Base-by-base conservation (phyloP, 2,797 vertebrate species). In the Neosalanx taihuensis region DNA sequence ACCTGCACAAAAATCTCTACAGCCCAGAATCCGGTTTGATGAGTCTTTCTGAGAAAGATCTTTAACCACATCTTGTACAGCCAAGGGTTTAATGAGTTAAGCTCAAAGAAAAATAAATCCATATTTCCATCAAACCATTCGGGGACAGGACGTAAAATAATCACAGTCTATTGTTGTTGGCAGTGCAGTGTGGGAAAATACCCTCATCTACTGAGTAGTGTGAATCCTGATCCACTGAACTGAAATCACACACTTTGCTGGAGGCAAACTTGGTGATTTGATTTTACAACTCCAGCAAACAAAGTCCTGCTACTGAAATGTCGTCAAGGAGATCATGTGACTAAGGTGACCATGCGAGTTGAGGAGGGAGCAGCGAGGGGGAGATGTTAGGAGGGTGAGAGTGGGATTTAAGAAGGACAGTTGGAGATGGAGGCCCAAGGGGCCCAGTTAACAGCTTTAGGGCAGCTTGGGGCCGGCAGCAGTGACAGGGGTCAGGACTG, bases 121-220 rank as follows among this genome's bases (percentile, higher is more conserved):
- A 6, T 58, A 69, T 72, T 66, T 72, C 30, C 15, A 69, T 46
- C 35, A 30, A 65, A 64, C 63, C 18, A 57, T 53, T 35, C 57
- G 18, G 10, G 23, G 64, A 18, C 33, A 49, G 64, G 37, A 72
- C 65, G 51, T 18, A 30, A 69, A 60, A 79, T 56, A 76, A 73
- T 73, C 31, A 56, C 29, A 13, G 68, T 49, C 56, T 76, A 70
- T 79, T 77, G 70, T 69, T 18, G 18, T 79, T 79, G 75, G 75
- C 67, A 66, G 26, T 29, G 46, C 4, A 67, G 58, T 23, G 12
- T 70, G 29, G 68, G 69, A 53, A 49, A 62, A 57, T 10, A 23
- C 18, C 3, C 31, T 37, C 10, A 41, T 64, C 6, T 12, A 53
- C 15, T 31, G 23, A 29, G 15, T 53, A 26, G 46, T 33, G 37